Base-by-base conservation (phyloP, 2,113 vertebrate species). In the Nothobranchius furzeri region DNA sequence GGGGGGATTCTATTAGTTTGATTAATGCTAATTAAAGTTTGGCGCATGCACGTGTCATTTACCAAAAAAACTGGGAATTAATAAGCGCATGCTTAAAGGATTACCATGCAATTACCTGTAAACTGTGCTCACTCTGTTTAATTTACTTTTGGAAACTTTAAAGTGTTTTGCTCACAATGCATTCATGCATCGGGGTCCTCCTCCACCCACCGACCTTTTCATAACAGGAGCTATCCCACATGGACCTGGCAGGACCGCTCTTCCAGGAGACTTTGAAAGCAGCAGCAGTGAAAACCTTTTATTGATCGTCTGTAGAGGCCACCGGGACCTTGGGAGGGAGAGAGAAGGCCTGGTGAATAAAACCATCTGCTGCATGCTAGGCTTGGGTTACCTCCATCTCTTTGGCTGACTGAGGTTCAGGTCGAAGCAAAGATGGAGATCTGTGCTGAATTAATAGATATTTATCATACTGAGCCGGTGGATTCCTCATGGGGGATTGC, bases 21-120 rank as follows among this genome's bases (percentile, higher is more conserved):
- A 82, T 78, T 70, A 43, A 68, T 82, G 73, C 59, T 75, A 76
- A 82, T 80, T 69, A 56, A 68, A 76, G 40, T 58, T 66, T 45
- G 55, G 54, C 65, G 54, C 45, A 61, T 47, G 59, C 25, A 45
- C 42, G 67, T 65, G 57, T 43, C 66, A 43, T 77, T 76, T 63
- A 35, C 13, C 35, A 50, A 36, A 15, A 30, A 25, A 69, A 65
- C 59, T 17, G 54, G 60, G 58, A 64, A 74, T 79, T 64, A 48
- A 25, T 70, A 68, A 61, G 43, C 69, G 58, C 62, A 40, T 57
- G 35, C 57, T 62, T 68, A 57, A 46, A 30, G 24, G 25, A 60
- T 59, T 46, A 8, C 2, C 68, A 49, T 43, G 68, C 55, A 76
- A 42, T 57, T 7, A 69, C 37, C 68, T 52, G 17, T 14, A 48